Evolutionary conservation across 2,797 vertebrate species (phyloP).

Genomic region (Lutjanus campechanus): DNA sequence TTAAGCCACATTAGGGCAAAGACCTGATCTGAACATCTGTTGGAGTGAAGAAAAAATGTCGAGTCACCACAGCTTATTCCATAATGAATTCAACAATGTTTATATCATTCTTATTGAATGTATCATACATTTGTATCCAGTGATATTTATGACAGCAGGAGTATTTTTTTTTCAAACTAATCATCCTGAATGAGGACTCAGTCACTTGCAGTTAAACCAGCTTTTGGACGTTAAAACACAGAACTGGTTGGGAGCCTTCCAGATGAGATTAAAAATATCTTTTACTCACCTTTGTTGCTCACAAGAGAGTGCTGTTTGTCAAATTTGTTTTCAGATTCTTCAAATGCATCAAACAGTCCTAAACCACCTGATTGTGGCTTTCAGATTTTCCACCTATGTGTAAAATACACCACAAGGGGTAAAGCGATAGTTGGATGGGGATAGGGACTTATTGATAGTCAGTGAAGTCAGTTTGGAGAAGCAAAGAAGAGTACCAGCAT

Average conservation of each 20-base stretch:
- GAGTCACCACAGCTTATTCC: not conserved
- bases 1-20: not conserved
- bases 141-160: constrained; percentile 30
- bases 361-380: not conserved
- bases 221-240: not conserved
- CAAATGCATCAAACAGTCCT: not conserved
- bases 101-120: not conserved
- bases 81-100: not conserved
- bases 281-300: constrained; percentile 12
- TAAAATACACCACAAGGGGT: not conserved
- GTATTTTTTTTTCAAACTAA: constrained; percentile 1
- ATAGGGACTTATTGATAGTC: too few relatives aligned
- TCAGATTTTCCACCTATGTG: not conserved
- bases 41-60: not conserved
- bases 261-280: not conserved
- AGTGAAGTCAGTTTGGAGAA: too few relatives aligned
- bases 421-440: too few relatives aligned
- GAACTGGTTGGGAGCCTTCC: not conserved
- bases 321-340: not conserved
- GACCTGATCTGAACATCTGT: not conserved
- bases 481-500: too few relatives aligned
- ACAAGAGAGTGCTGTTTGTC: not conserved
- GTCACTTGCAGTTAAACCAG: not conserved
- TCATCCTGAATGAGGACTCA: not conserved
- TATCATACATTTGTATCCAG: not conserved